Base-by-base conservation (phyloP, 2,888 invertebrate species). In the Lepidocyrtinus sp. region DNA sequence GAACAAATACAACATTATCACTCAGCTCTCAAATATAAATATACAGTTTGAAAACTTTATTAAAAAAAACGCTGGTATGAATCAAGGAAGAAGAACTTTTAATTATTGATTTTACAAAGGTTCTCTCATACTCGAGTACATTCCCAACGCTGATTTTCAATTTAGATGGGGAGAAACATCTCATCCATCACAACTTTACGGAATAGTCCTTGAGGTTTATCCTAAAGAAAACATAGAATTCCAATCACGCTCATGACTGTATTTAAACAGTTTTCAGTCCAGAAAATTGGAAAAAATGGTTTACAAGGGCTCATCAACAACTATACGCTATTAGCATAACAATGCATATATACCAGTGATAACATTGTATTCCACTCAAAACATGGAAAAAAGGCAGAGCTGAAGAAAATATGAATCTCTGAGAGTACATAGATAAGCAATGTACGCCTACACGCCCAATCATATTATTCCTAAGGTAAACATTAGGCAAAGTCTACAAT, bases 221-320 rank as follows among this genome's bases (percentile, higher is more conserved):
- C 73, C 62, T 62, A 25, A 69, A 26, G 78, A 73, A 79, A 73
- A 79, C 78, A 79, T 78, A 63, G 72, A 79, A 79, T 79, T 79
- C 78, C 78, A 79, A 73, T 73, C 73, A 79, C 17, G 68, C 69
- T 73, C 73, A 73, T 77, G 67, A 61, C 76, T 76, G 27, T 21
- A 12, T 24, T 65, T 61, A 64, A 68, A 27, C 65, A 70, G 67
- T 73, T 72, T 72, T 63, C 69, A 73, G 73, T 79, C 26, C 27
- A 26, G 64, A 19, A 64, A 22, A 59, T 65, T 71, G 72, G 71
- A 71, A 79, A 73, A 70, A 77, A 67, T 64, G 19, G 45, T 61
- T 12, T 12, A 62, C 68, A 73, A 79, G 78, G 78, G 78, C 78
- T 79, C 73, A 59, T 46, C 7, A 67, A 1, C 21, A 45, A n/a